Evolutionary conservation across 2,113 vertebrate species (phyloP), one percentile per base, ranked within the genome.

Genomic region (Ahaetulla prasina): DNA sequence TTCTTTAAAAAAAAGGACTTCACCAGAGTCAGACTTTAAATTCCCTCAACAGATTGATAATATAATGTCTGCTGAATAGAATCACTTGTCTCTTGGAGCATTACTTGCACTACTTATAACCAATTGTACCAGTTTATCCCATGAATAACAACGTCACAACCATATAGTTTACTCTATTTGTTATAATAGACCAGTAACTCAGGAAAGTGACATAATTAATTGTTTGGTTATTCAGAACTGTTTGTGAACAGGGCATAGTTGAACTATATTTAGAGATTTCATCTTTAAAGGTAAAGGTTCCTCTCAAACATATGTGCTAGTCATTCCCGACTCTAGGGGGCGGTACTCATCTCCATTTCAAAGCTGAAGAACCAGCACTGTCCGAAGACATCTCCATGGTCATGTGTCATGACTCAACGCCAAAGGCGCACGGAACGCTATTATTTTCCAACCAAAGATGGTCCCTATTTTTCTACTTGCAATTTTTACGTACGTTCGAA

Each of bases 21-120:
- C n/a, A 18, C 4, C 14, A 35, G n/a, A 74, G 63, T 14, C 14
- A 35, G 14, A 16, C 12, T 25, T 3, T 43, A 14, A 60, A 20
- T 22, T 93, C 85, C n/a, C 23, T n/a, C 85, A 43, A 87, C 90
- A 93, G 35, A n/a, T 86, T 86, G 43, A 53, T 7, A 93, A 47
- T 12, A 4, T 18, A 87, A 47, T 49, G 57, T 90, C 57, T n/a
- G 80, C 85, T 74, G 16, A 43, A 74, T 85, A 50, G 30, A 89
- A 47, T 57, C 86, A 92, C 63, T n/a, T 63, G 53, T 45, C 68
- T 91, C 27, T 52, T n/a, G 2, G 30, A 30, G 0, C 47, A 63
- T 22, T 87, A 54, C 54, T 88, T 49, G 25, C 49, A 57, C 90
- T 87, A 54, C 30, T n/a, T 16, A 87, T 53, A 3, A 85, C 3